A percentile compares a stretch with the other conserved stretches of the same genome.
These are phyloP conservation scores for Mionectes macconnelli DNA, from an alignment of 2,113 vertebrate species.

Conservation along the genomic window DNA sequence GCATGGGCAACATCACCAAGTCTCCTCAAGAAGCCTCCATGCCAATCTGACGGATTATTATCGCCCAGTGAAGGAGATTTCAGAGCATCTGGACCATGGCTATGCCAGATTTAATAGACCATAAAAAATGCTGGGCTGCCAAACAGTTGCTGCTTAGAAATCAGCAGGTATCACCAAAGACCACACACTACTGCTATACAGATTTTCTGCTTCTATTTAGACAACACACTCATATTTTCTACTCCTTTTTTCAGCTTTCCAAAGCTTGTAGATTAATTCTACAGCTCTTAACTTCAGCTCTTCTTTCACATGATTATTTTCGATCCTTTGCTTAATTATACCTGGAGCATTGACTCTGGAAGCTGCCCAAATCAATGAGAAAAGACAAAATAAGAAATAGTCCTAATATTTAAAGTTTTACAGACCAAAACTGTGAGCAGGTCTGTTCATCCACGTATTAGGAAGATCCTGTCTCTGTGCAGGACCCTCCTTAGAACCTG, in stretches of 20 bases:
- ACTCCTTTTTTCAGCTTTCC: background rate
- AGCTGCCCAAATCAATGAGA: background rate
- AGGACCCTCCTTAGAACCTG: background rate
- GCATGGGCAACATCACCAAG: background rate
- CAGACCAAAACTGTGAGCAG: background rate
- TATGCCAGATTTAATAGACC: background rate
- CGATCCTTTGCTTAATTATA: background rate
- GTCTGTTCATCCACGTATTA: background rate
- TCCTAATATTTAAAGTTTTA: background rate
- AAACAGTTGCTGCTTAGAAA: background rate
- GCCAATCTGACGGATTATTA: background rate
- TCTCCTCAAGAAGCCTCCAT: background rate
- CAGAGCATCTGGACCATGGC: background rate
- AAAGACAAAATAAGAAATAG: background rate
- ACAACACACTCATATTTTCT: background rate
- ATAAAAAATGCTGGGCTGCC: background rate
- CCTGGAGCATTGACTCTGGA: background rate
- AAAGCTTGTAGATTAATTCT: background rate
- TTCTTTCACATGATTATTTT: background rate
- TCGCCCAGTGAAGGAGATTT: background rate
- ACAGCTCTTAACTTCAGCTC: no score
- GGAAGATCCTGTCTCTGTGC: background rate
- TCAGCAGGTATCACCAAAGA: background rate
- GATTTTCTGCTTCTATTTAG: background rate
- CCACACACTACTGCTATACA: accelerated